These are phyloP conservation scores for Plemyria rubiginata DNA, from an alignment of 2,888 invertebrate species.

Conservation along the genomic window DNA sequence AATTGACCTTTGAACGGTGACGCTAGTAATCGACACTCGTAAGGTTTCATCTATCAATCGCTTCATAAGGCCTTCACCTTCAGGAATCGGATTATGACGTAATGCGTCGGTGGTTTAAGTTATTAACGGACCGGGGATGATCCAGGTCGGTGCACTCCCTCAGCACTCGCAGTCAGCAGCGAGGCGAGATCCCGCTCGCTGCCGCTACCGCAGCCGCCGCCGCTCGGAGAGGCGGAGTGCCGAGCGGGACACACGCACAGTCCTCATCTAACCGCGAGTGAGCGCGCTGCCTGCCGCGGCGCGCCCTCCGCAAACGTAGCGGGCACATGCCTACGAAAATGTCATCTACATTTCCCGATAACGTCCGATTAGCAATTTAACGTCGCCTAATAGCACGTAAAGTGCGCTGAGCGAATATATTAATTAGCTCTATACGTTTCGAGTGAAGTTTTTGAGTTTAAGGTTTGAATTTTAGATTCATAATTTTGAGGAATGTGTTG, in stretches of 20 bases:
- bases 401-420: conserved; percentile 60
- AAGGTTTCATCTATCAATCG: conserved; percentile 44
- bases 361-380: conserved; percentile 69
- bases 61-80: conserved; percentile 46
- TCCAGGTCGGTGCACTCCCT: conserved; percentile 74
- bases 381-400: conserved; percentile 68
- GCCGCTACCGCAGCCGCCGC: conserved; percentile 45
- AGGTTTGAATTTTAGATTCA: conserved; percentile 52
- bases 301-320: conserved; percentile 68
- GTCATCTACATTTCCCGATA: conserved; percentile 72
- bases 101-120: conserved; percentile 41
- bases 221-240: conserved; percentile 42
- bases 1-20: conserved; percentile 40
- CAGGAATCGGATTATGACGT: conserved; percentile 43
- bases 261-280: conserved; percentile 80
- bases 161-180: conserved; percentile 42
- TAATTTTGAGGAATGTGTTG: conserved; percentile 71
- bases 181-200: conserved; percentile 43
- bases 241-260: conserved; percentile 65
- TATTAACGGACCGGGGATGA: conserved; percentile 67
- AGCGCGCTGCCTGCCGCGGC: conserved; percentile 81
- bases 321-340: conserved; percentile 76
- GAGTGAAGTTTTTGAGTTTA: conserved; percentile 59
- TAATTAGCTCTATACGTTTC: conserved; percentile 49
- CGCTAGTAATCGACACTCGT: conserved; percentile 39